phyloP scores from a whole-genome alignment of 2,113 vertebrate species.

The Salvator merianae region DNA sequence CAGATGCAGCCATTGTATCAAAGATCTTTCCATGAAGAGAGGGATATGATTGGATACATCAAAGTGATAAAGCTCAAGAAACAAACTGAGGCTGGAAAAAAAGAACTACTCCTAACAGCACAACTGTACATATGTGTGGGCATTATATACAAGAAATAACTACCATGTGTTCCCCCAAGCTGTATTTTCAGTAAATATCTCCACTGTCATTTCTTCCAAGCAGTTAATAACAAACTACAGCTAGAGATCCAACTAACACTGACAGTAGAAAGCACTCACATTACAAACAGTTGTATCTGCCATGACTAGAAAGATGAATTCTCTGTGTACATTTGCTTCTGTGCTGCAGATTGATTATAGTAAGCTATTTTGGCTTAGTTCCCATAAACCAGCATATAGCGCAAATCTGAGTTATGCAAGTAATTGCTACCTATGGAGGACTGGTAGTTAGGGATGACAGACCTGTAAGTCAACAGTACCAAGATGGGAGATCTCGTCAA shows the following conservation, averaged over 20 bases:
- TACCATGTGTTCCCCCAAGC: background rate
- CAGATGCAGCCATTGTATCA: background rate
- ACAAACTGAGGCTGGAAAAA: background rate
- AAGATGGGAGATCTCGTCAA: no score
- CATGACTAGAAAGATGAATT: conserved; percentile 19
- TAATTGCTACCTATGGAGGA: no score
- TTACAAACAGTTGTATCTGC: background rate
- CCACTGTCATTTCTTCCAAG: background rate
- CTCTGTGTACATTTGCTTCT: conserved; percentile 24
- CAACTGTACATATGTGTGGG: background rate
- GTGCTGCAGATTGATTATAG: background rate
- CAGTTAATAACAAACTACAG: background rate
- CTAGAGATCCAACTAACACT: background rate
- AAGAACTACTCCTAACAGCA: background rate
- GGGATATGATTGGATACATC: background rate
- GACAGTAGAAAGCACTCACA: background rate
- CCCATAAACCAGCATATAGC: no score
- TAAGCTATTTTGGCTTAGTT: no score
- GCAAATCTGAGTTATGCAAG: no score
- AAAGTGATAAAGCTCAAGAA: background rate
- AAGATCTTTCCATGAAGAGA: background rate
- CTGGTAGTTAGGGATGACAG: no score
- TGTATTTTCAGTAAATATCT: background rate
- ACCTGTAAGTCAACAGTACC: no score
- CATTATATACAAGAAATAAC: background rate